Conservation (phyloP, 2,888 invertebrate species). For the Heteromurus nitidus region DNA sequence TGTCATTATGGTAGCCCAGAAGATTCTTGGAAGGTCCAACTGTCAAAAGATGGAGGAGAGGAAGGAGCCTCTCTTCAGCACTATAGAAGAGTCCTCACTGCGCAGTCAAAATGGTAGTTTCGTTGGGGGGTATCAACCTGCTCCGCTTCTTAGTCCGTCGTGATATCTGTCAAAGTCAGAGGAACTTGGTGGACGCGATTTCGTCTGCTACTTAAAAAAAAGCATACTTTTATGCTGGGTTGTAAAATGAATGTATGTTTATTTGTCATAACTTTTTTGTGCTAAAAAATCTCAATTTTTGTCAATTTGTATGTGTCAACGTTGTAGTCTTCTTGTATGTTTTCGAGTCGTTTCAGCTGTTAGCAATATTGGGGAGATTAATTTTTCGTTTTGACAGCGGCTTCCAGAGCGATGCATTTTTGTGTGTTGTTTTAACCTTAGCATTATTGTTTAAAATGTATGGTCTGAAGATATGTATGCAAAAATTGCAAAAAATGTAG, state of each 20-base stretch:
- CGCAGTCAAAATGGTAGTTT: slow-evolving; percentile 61
- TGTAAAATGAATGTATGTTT: neutral
- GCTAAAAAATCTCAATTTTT: neutral
- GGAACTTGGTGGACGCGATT: neutral
- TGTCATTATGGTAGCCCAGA: slow-evolving; percentile 63
- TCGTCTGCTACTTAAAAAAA: neutral
- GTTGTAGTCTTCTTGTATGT: neutral
- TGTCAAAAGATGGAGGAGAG: slow-evolving; percentile 47
- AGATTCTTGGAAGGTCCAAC: slow-evolving; percentile 37
- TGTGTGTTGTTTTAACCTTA: neutral
- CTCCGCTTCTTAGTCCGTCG: slow-evolving; percentile 55
- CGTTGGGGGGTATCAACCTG: slow-evolving; percentile 54
- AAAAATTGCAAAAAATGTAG: neutral
- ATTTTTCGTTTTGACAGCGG: neutral
- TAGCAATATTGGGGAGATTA: neutral
- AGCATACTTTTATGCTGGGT: neutral
- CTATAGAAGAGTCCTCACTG: slow-evolving; percentile 47
- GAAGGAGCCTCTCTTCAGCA: slow-evolving; percentile 64
- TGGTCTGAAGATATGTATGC: too few relatives aligned
- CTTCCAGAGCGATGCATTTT: neutral
- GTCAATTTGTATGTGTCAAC: neutral
- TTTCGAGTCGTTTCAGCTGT: neutral
- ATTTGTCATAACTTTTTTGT: neutral
- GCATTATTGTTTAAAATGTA: neutral
- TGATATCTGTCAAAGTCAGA: slow-evolving; percentile 18